These are phyloP conservation scores for Ceratotherium simum DNA, from an alignment of 2,113 vertebrate genomes.

Conservation along the genomic window DNA sequence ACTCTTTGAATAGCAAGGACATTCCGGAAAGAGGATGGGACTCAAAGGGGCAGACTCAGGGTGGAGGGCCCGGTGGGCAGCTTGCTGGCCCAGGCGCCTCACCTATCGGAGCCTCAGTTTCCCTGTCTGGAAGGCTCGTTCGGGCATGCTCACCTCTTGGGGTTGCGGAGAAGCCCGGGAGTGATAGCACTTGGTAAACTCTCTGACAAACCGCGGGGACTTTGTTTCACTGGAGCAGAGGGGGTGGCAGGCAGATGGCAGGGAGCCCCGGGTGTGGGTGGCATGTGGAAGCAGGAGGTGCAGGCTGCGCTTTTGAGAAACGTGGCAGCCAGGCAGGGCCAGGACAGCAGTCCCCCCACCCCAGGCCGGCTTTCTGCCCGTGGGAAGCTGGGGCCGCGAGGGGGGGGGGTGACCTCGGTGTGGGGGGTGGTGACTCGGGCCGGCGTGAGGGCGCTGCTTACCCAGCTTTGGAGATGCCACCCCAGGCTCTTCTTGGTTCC, in stretches of 20 bases:
- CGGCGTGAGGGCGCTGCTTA: not conserved
- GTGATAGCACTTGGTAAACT: not conserved
- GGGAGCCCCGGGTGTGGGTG: slow-evolving; percentile 16
- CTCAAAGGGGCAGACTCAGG: not conserved
- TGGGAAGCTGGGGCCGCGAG: not conserved
- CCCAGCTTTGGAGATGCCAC: not conserved
- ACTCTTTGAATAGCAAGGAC: not conserved
- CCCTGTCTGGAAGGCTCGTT: not conserved
- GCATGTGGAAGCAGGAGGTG: not conserved
- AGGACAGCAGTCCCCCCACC: too few relatives aligned
- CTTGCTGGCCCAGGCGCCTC: not conserved
- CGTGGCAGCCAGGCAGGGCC: not conserved
- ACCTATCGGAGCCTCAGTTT: not conserved
- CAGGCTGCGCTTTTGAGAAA: not conserved
- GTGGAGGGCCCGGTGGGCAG: not conserved
- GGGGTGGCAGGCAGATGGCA: slow-evolving; percentile 21
- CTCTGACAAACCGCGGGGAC: not conserved
- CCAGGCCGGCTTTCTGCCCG: not conserved
- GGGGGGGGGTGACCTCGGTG: too few relatives aligned
- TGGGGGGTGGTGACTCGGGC: not conserved
- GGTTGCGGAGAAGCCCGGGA: not conserved
- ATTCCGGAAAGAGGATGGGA: not conserved
- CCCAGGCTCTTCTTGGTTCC: not conserved
- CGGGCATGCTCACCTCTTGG: not conserved
- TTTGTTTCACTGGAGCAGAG: not conserved